Conservation (phyloP, 2,113 vertebrate genomes). For the western clawed frog (Xenopus tropicalis) region DNA sequence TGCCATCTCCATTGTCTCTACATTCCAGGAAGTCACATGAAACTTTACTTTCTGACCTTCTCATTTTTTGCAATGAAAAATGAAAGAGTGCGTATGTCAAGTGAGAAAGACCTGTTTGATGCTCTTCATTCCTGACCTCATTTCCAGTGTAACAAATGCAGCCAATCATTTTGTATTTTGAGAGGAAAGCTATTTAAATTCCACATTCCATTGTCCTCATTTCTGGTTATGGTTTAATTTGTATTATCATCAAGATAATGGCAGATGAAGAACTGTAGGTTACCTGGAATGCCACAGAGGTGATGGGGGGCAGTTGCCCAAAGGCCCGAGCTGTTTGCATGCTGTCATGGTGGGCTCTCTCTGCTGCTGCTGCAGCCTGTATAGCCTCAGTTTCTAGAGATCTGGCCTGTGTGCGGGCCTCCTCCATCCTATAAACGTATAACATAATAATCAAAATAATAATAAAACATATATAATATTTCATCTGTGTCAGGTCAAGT, state of each 20-base stretch:
- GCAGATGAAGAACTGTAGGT: too few species aligned
- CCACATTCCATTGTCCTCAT: too few species aligned
- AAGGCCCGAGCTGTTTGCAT: conserved; percentile 47
- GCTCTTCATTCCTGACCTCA: too few species aligned
- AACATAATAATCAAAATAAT: background rate
- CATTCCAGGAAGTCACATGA: background rate
- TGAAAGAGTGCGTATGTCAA: too few species aligned
- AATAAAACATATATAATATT: too few species aligned
- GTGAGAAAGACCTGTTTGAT: too few species aligned
- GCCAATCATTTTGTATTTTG: too few species aligned
- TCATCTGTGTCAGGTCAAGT: too few species aligned
- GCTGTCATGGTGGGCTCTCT: conserved; percentile 57
- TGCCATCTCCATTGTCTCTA: background rate
- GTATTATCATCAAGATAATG: too few species aligned
- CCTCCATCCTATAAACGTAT: conserved; percentile 51
- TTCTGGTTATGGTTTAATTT: too few species aligned
- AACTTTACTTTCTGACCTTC: background rate
- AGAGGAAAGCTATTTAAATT: too few species aligned
- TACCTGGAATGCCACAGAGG: conserved; percentile 27
- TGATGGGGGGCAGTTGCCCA: background rate
- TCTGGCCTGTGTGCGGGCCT: conserved; percentile 50
- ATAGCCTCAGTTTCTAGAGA: conserved; percentile 54
- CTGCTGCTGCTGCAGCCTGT: conserved; percentile 46
- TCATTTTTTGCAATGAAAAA: background rate
- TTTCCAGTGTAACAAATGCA: too few species aligned